Percentiles rank a stretch among this genome's conserved stretches.
phyloP scores from a whole-genome alignment of 2,113 vertebrate species.

The Furnarius figulus region DNA sequence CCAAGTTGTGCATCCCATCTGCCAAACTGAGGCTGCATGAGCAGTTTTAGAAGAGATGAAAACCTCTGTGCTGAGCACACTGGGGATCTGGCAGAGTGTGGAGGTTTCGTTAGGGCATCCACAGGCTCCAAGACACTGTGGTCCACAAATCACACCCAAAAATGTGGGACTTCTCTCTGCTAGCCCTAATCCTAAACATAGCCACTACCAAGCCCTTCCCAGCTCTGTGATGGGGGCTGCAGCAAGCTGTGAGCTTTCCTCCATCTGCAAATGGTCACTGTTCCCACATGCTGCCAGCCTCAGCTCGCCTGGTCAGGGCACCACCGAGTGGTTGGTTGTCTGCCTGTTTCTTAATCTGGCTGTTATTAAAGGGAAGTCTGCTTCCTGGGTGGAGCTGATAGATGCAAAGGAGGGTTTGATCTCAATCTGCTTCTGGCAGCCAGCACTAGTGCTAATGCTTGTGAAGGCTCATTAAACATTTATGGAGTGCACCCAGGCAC shows the following conservation, averaged over 20 bases:
- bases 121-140: not conserved
- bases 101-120: not conserved
- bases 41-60: not conserved
- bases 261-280: not conserved
- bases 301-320: not conserved
- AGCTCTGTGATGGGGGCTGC: not conserved
- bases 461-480: not conserved
- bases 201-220: not conserved
- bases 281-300: not conserved
- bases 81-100: not conserved
- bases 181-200: not conserved
- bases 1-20: not conserved
- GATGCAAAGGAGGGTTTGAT: not conserved
- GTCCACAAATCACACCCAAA: not conserved
- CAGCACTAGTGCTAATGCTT: not conserved
- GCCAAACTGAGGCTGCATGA: not conserved
- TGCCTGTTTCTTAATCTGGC: not conserved
- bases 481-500: not conserved
- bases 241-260: not conserved
- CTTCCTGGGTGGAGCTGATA: not conserved
- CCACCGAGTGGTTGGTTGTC: fast-evolving
- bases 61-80: not conserved
- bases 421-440: not conserved
- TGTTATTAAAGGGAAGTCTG: not conserved
- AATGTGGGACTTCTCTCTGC: not conserved